Evolutionary conservation across 2,113 vertebrate species (phyloP).

Genomic region (Oxyura jamaicensis): DNA sequence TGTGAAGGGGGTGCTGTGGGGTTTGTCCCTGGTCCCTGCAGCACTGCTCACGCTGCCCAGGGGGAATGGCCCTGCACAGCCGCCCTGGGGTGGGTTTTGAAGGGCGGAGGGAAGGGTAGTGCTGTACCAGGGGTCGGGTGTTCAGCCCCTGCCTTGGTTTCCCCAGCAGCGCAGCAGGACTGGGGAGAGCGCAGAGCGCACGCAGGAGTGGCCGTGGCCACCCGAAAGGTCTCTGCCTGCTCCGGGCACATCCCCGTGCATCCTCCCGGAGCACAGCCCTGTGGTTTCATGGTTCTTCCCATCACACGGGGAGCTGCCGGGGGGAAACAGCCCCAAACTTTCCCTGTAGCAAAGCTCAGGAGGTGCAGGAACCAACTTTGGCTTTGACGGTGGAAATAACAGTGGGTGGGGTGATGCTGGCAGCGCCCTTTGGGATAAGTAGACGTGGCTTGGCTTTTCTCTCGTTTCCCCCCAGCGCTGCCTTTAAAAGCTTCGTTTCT

Average conservation of each 20-base stretch:
- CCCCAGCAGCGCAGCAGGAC: neutral
- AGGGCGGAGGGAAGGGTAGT: neutral
- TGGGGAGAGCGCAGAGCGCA: neutral
- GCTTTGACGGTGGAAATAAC: accelerated
- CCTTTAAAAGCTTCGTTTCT: neutral
- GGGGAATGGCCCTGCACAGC: neutral
- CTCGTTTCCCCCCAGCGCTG: accelerated
- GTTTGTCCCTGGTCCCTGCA: accelerated
- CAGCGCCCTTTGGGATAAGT: neutral
- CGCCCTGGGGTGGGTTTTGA: neutral
- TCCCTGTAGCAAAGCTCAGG: neutral
- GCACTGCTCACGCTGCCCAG: accelerated
- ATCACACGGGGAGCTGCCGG: neutral
- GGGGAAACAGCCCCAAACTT: neutral
- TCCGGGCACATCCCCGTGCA: accelerated
- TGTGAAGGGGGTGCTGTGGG: no score
- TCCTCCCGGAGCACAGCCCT: accelerated
- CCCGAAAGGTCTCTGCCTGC: accelerated
- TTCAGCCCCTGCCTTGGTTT: neutral
- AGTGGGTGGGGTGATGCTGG: neutral
- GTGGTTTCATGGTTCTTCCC: neutral
- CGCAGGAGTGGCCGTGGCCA: neutral
- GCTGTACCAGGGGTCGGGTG: accelerated
- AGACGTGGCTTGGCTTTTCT: neutral
- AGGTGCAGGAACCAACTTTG: neutral